A percentile compares a stretch with the other conserved stretches of the same genome.
phyloP scores from a whole-genome alignment of 2,797 vertebrate genomes.

The Danio kyathit region DNA sequence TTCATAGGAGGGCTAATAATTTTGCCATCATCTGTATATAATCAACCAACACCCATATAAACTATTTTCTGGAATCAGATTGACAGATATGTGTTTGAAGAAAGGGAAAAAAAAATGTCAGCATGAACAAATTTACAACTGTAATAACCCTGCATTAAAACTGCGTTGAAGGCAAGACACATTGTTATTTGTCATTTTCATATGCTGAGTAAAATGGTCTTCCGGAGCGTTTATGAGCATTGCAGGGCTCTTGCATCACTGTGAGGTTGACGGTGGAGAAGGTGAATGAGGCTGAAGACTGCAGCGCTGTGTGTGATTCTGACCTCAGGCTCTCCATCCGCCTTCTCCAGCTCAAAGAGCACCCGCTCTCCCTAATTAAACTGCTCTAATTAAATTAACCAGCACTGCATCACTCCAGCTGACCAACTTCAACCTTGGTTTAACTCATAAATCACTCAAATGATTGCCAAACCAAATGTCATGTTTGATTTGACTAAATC shows the following conservation, averaged over 20 bases:
- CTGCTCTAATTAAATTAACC: conserved; percentile 43
- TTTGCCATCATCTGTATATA: too few relatives aligned
- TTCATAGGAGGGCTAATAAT: too few relatives aligned
- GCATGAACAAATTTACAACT: background rate
- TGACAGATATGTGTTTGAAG: background rate
- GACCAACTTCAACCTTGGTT: conserved; percentile 29
- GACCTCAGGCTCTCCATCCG: conserved; percentile 22
- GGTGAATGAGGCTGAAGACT: conserved; percentile 8
- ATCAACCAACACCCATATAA: background rate
- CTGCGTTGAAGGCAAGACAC: background rate
- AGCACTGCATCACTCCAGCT: conserved; percentile 31
- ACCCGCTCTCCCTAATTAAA: conserved; percentile 17
- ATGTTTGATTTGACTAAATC: background rate
- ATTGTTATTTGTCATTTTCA: conserved; percentile 11
- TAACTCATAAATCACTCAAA: conserved; percentile 35
- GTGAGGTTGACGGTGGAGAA: background rate
- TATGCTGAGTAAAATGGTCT: background rate
- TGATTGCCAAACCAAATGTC: conserved; percentile 23
- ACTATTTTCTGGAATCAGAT: background rate
- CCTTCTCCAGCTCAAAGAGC: conserved; percentile 11
- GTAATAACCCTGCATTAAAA: background rate
- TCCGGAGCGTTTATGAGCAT: conserved; percentile 21
- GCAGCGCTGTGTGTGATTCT: background rate
- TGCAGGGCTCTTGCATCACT: conserved; percentile 42
- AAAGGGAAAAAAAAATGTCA: background rate